Percentiles rank a stretch among this genome's conserved stretches.
These are phyloP conservation scores for Caenorhabditis afra DNA, from an alignment of 2,888 invertebrate genomes.

Conservation along the genomic window DNA sequence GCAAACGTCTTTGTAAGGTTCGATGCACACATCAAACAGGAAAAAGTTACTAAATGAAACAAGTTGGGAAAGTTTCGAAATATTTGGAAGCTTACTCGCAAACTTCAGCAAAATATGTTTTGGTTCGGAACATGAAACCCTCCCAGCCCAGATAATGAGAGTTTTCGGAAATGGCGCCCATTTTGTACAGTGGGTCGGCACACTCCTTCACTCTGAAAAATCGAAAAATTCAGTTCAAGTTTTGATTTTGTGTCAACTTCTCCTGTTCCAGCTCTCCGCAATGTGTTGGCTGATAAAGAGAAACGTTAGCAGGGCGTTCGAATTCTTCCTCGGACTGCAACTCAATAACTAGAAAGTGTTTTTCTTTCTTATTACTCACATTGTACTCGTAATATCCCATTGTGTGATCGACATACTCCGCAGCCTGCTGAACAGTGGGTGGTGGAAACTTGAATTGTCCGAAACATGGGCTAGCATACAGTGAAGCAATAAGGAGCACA, in stretches of 20 bases:
- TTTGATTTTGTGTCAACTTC: no score
- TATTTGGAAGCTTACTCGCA: slow-evolving; percentile 69
- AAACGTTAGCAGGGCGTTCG: slow-evolving; percentile 25
- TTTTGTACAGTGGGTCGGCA: slow-evolving; percentile 70
- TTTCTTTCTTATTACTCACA: slow-evolving; percentile 30
- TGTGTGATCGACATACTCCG: slow-evolving; percentile 18
- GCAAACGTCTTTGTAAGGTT: slow-evolving; percentile 72
- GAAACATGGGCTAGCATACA: background rate
- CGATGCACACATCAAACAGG: slow-evolving; percentile 73
- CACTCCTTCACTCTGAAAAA: slow-evolving; percentile 67
- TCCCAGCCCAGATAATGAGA: slow-evolving; percentile 67
- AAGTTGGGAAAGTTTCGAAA: background rate
- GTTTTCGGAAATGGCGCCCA: slow-evolving; percentile 66
- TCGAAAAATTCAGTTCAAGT: no score
- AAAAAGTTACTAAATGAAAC: slow-evolving; percentile 70
- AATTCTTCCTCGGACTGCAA: slow-evolving; percentile 50
- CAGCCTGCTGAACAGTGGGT: slow-evolving; percentile 9
- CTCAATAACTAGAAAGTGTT: no score
- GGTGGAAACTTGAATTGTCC: slow-evolving; percentile 52
- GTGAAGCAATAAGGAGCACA: background rate
- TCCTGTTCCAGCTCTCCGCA: slow-evolving; percentile 57
- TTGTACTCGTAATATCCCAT: slow-evolving; percentile 49
- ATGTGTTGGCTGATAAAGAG: slow-evolving; percentile 40
- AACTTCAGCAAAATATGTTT: slow-evolving; percentile 70
- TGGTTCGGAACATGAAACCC: slow-evolving; percentile 66